Base-by-base conservation (phyloP, 2,113 vertebrate species). In the Sterna hirundo region DNA sequence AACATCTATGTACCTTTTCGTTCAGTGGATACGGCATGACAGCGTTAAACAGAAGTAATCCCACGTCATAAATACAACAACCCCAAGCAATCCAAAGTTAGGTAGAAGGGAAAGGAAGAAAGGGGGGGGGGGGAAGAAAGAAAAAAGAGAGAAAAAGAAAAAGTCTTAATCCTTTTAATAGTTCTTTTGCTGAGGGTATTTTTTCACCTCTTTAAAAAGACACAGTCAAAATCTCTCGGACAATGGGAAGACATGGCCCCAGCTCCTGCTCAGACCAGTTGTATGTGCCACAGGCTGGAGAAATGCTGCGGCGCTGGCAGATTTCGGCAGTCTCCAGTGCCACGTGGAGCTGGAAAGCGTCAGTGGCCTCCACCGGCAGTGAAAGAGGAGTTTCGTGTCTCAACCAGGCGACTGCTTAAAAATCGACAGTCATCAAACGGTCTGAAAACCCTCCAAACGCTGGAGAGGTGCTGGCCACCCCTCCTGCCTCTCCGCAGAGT, bases 1-100 rank as follows among this genome's bases (percentile, higher is more conserved):
- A 95, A 95, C 75, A 88, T 29, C 74, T 84, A 77, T 96, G 97
- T 98, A 98, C 97, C 97, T 97, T 97, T 96, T 94, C 19, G 1
- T 96, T 96, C 93, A 93, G 78, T 83, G 95, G 94, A 97, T 94
- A 96, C 90, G 95, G 97, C 89, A 74, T 93, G 94, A 94, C 75
- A 94, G 94, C 29, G 13, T 97, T 95, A 70, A 95, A 96, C 77
- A 95, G 95, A 97, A 96, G 55, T 76, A 96, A 94, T 70, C 75
- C 88, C 93, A 95, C 5, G 0, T 92, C 91, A 97, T 97, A 96
- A 97, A 97, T 96, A 98, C 89, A 96, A 95, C 74, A 87, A 96
- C 60, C 91, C 85, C 71, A 94, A 95, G 94, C 60, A 49, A 97
- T 92, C 78, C 75, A 58, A 86, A 94, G 55, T 75, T 47, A 86